Conservation (phyloP, 2,797 vertebrate genomes). For the Clamator glandarius region DNA sequence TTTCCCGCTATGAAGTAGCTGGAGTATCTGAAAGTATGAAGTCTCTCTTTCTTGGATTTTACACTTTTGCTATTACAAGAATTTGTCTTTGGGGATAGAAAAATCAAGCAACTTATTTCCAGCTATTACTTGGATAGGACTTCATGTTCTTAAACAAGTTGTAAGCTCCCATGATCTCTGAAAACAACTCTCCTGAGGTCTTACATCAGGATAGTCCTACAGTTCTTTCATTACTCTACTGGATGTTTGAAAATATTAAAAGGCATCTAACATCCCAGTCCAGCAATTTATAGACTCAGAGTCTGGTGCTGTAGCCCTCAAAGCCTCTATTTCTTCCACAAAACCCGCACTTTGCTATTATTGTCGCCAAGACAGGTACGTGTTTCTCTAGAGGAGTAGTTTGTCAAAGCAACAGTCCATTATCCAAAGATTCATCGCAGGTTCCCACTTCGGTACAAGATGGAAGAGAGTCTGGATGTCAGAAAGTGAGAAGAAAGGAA, state of each 20-base stretch:
- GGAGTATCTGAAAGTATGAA: constrained; percentile 45
- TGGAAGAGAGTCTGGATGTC: background rate
- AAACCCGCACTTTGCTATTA: constrained; percentile 17
- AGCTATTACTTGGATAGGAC: constrained; percentile 61
- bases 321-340: constrained; percentile 59
- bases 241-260: constrained; percentile 72
- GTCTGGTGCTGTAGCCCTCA: background rate
- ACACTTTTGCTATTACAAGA: constrained; percentile 66
- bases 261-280: constrained; percentile 65
- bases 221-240: constrained; percentile 65
- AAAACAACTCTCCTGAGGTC: constrained; percentile 58
- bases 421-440: constrained; percentile 48
- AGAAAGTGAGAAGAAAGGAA: background rate
- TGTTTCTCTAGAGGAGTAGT: constrained; percentile 39
- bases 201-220: constrained; percentile 51
- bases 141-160: constrained; percentile 68
- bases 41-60: constrained; percentile 61
- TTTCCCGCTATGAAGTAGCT: constrained; percentile 2
- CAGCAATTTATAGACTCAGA: constrained; percentile 58
- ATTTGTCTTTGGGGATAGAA: constrained; percentile 67
- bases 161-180: constrained; percentile 53
- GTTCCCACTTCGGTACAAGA: background rate
- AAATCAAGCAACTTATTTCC: constrained; percentile 68
- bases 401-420: constrained; percentile 54
- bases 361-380: constrained; percentile 9